Evolutionary conservation across 2,797 vertebrate genomes (phyloP).

Genomic region (Neosilurus mollespiculum): DNA sequence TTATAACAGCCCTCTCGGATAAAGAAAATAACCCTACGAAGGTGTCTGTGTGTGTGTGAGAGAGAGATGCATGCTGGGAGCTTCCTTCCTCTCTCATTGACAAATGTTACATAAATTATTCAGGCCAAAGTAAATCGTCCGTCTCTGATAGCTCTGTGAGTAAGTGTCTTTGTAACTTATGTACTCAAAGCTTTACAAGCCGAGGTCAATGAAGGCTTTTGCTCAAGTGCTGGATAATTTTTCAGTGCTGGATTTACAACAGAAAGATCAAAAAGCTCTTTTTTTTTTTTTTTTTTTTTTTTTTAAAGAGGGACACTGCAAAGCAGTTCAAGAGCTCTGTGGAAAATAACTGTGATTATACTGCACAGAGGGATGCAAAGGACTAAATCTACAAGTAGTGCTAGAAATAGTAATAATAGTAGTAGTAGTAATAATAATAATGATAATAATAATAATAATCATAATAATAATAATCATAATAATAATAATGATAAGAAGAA

Average conservation of each 20-base stretch:
- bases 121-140: slow-evolving; percentile 54
- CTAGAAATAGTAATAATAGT: no score
- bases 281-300: background rate
- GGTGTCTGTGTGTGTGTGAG: background rate
- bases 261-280: background rate
- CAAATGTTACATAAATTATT: slow-evolving; percentile 60
- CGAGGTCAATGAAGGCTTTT: slow-evolving; percentile 38
- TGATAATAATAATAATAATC: no score
- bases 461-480: no score
- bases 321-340: background rate
- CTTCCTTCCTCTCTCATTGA: slow-evolving; percentile 53
- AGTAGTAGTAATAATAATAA: no score
- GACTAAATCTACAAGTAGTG: background rate
- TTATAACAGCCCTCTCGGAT: background rate
- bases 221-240: slow-evolving; percentile 25
- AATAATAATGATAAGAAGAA: no score
- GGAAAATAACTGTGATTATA: background rate
- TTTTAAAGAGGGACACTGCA: background rate
- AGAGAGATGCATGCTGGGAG: background rate
- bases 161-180: slow-evolving; percentile 47
- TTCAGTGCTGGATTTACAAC: slow-evolving; percentile 43
- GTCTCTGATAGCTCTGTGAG: slow-evolving; percentile 44
- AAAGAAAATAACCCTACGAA: background rate
- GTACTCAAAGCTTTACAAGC: slow-evolving; percentile 39
- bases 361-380: background rate